A percentile compares a stretch with the other conserved stretches of the same genome.
These are phyloP conservation scores for Peromyscus leucopus DNA, from an alignment of 2,113 vertebrate species.

Conservation along the genomic window DNA sequence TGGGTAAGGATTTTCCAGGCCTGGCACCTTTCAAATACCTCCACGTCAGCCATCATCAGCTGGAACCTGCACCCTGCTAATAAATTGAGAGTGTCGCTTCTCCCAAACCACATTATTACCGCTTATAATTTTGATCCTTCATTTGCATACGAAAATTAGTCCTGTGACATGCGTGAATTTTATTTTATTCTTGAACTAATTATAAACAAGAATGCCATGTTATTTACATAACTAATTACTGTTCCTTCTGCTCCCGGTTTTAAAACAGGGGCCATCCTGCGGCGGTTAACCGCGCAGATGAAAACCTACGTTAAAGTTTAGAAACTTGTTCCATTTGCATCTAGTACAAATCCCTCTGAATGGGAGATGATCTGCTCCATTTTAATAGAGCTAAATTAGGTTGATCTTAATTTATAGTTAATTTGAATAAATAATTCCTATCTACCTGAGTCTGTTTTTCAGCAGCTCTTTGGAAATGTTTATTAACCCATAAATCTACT, in stretches of 20 bases:
- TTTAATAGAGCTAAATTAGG: conserved; percentile 91
- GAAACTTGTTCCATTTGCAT: conserved; percentile 90
- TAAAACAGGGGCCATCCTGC: conserved; percentile 87
- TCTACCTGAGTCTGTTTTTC: conserved; percentile 90
- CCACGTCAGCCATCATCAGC: conserved; percentile 91
- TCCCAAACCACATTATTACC: conserved; percentile 97
- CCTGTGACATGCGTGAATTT: conserved; percentile 97
- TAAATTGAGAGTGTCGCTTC: conserved; percentile 95
- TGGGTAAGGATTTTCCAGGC: conserved; percentile 60
- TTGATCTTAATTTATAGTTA: conserved; percentile 92
- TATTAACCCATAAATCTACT: conserved; percentile 89
- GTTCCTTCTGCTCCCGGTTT: conserved; percentile 97
- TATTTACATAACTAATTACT: conserved; percentile 99
- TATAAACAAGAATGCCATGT: conserved; percentile 99
- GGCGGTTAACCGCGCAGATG: conserved; percentile 87
- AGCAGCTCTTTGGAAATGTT: conserved; percentile 85
- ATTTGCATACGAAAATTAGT: conserved; percentile 99
- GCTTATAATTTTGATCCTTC: conserved; percentile 99
- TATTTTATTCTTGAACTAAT: conserved; percentile 96
- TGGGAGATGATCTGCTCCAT: conserved; percentile 90
- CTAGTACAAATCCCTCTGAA: conserved; percentile 90
- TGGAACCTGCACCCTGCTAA: conserved; percentile 88
- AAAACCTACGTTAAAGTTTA: conserved; percentile 90
- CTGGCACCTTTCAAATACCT: conserved; percentile 85
- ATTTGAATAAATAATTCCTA: conserved; percentile 90